A percentile compares a stretch with the other conserved stretches of the same genome.
Conservation (phyloP, 2,888 invertebrate genomes). For the Xylocampa areola region DNA sequence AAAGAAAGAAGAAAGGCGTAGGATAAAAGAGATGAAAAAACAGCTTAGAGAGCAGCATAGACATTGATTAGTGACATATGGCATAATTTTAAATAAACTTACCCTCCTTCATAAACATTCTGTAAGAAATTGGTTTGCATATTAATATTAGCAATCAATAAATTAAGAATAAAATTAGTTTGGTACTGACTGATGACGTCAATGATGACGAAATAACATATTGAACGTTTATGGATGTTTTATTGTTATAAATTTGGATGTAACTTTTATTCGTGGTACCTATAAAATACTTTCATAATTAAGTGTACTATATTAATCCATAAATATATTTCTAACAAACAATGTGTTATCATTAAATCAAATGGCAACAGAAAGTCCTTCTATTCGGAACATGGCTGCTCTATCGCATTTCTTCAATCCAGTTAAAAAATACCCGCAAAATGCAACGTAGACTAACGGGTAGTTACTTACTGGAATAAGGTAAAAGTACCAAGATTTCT, state of each 20-base stretch:
- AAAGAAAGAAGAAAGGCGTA: constrained; percentile 73
- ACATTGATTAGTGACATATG: constrained; percentile 39
- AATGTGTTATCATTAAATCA: constrained; percentile 48
- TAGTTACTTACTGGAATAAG: constrained; percentile 61
- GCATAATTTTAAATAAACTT: constrained; percentile 8
- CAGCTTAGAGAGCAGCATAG: constrained; percentile 41
- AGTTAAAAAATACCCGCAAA: constrained; percentile 25
- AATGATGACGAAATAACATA: constrained; percentile 21
- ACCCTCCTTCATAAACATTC: constrained; percentile 40
- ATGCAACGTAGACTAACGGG: constrained; percentile 46
- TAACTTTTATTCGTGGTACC: constrained; percentile 10
- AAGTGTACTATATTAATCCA: constrained; percentile 25
- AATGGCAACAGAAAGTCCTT: constrained; percentile 15
- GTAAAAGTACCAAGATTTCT: constrained; percentile 63
- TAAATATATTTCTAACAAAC: constrained; percentile 48
- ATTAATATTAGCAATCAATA: too few relatives aligned
- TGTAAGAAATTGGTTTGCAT: constrained; percentile 12
- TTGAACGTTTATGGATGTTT: constrained; percentile 43
- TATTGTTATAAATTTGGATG: constrained; percentile 4
- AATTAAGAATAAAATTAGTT: too few relatives aligned
- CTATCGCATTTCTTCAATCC: constrained; percentile 9
- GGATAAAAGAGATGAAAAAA: constrained; percentile 64
- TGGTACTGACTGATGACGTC: too few relatives aligned
- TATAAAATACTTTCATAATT: constrained; percentile 19
- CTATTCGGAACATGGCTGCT: constrained; percentile 5